Evolutionary conservation across 2,113 vertebrate genomes (phyloP).

Genomic region (Accipiter virgatus): DNA sequence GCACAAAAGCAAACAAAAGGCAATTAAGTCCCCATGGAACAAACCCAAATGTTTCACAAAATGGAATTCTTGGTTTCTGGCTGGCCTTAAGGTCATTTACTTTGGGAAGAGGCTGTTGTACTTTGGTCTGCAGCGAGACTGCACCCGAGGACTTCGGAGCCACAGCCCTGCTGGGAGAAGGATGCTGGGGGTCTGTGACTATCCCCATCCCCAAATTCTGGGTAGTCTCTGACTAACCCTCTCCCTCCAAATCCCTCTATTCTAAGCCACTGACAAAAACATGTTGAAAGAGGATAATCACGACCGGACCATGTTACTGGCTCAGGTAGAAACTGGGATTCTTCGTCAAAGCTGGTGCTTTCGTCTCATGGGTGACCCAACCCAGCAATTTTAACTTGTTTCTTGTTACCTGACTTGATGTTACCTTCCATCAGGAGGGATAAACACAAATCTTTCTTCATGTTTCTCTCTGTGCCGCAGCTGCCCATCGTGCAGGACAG

Average conservation of each 20-base stretch:
- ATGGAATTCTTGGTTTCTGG: not conserved
- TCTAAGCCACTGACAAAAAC: not conserved
- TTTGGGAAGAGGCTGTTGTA: not conserved
- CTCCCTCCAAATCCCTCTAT: not conserved
- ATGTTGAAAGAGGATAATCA: not conserved
- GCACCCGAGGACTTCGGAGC: not conserved
- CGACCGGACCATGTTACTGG: not conserved
- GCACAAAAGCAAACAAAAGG: constrained; percentile 10
- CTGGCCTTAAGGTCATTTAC: not conserved
- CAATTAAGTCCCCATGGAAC: not conserved
- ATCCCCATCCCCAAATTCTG: not conserved
- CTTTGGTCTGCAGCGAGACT: not conserved
- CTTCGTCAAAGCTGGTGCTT: not conserved
- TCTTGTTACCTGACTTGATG: not conserved
- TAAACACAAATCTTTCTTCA: not conserved
- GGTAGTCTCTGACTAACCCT: not conserved
- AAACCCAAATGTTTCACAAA: not conserved
- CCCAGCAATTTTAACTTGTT: not conserved
- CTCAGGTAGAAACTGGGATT: not conserved
- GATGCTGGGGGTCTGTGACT: not conserved
- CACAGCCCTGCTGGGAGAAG: no score
- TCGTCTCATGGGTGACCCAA: fast-evolving
- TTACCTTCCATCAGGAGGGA: not conserved
- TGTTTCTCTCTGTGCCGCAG: not conserved
- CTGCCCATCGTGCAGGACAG: not conserved